These are phyloP conservation scores for Leptopterna dolabrata DNA, from an alignment of 2,888 invertebrate species.

Conservation along the genomic window DNA sequence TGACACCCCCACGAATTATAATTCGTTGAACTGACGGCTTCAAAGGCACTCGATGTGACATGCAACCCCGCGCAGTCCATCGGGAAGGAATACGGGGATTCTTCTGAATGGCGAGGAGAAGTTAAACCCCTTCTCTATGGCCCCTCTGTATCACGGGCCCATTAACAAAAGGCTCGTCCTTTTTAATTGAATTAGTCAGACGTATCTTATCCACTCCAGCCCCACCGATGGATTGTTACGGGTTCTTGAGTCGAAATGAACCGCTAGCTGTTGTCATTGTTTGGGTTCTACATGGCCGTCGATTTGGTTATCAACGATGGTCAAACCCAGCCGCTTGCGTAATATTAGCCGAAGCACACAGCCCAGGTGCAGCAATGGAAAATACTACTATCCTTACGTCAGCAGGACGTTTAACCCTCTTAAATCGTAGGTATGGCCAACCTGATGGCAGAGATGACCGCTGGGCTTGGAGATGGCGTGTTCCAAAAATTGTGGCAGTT, in stretches of 20 bases:
- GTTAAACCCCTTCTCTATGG: slow-evolving; percentile 19
- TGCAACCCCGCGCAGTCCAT: background rate
- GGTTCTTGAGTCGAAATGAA: slow-evolving; percentile 38
- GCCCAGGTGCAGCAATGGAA: too few relatives aligned
- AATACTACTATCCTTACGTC: too few relatives aligned
- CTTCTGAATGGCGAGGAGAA: background rate
- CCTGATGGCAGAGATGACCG: too few relatives aligned
- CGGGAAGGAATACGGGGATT: background rate
- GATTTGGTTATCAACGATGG: too few relatives aligned
- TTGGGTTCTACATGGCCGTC: background rate
- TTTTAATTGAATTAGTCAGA: slow-evolving; percentile 55
- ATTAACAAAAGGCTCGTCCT: slow-evolving; percentile 23
- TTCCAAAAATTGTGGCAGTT: too few relatives aligned
- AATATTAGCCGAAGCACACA: too few relatives aligned
- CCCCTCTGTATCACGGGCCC: background rate
- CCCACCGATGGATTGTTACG: slow-evolving; percentile 30
- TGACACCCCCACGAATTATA: slow-evolving; percentile 37
- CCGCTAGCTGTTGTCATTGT: slow-evolving; percentile 9
- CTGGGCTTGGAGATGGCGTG: too few relatives aligned
- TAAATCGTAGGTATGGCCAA: too few relatives aligned
- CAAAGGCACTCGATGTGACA: slow-evolving; percentile 51
- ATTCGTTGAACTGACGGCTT: slow-evolving; percentile 8
- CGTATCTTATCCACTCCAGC: slow-evolving; percentile 49
- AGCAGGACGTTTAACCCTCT: too few relatives aligned
- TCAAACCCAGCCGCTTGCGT: too few relatives aligned